Percentiles rank a stretch among this genome's conserved stretches.
phyloP scores from a whole-genome alignment of 2,113 vertebrate genomes.

The Saimiri boliviensis region DNA sequence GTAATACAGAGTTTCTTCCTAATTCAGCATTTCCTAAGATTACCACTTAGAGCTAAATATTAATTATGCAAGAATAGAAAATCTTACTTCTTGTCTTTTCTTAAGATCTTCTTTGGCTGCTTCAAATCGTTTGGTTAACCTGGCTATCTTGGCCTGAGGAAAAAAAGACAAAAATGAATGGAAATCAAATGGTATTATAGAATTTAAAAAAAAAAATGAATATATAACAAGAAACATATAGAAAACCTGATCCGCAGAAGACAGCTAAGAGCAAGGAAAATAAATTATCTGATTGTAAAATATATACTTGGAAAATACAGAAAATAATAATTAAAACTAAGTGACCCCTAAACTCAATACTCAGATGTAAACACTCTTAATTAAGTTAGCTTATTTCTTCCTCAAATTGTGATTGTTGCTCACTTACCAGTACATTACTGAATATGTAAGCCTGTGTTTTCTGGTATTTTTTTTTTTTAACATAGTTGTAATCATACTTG shows the following conservation, averaged over 20 bases:
- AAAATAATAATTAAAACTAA: conserved; percentile 27
- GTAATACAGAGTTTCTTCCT: background rate
- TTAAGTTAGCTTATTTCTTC: background rate
- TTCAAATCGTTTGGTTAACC: conserved; percentile 96
- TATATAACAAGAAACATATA: background rate
- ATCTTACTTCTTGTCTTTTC: conserved; percentile 93
- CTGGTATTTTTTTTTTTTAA: conserved; percentile 33
- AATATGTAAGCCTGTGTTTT: background rate
- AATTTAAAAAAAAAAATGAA: background rate
- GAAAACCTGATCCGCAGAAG: background rate
- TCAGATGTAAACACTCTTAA: background rate
- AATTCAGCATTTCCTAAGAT: conserved; percentile 24
- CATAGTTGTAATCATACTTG: background rate
- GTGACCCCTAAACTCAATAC: background rate
- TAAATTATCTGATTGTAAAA: background rate
- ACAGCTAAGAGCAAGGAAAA: background rate
- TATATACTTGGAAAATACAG: background rate
- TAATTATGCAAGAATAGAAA: conserved; percentile 6
- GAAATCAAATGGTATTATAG: conserved; percentile 10
- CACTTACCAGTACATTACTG: background rate
- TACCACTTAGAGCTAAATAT: background rate
- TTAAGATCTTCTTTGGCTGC: conserved; percentile 93
- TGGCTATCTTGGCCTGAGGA: conserved; percentile 93
- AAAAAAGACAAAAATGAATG: conserved; percentile 31
- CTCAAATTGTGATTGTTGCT: background rate